Evolutionary conservation across 2,888 invertebrate genomes (phyloP).

Genomic region (Drosophila antonietae): DNA sequence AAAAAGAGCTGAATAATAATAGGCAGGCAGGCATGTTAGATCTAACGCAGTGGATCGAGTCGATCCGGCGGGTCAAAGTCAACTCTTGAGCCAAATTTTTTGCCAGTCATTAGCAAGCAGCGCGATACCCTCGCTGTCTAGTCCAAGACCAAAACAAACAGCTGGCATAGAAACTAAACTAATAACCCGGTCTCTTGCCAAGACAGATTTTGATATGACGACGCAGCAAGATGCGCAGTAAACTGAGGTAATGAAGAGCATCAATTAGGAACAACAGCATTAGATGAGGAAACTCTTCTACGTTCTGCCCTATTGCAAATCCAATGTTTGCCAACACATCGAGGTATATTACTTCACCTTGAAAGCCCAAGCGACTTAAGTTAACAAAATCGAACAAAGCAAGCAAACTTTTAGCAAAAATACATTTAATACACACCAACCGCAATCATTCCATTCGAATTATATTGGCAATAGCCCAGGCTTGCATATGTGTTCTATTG

Average conservation of each 20-base stretch:
- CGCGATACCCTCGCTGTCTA: slow-evolving; percentile 54
- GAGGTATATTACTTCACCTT: slow-evolving; percentile 18
- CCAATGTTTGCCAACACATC: slow-evolving; percentile 1
- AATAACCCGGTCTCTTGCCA: slow-evolving; percentile 17
- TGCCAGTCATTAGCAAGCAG: slow-evolving; percentile 67
- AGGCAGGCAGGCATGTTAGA: slow-evolving; percentile 15
- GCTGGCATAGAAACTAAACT: slow-evolving; percentile 34
- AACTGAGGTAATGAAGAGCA: slow-evolving; percentile 9
- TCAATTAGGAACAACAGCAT: slow-evolving; percentile 20
- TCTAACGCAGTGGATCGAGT: slow-evolving; percentile 54
- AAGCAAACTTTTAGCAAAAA: neutral
- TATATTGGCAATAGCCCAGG: neutral
- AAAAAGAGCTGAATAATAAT: slow-evolving; percentile 24
- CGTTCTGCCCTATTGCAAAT: neutral
- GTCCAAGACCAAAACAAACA: slow-evolving; percentile 43
- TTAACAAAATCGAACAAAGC: neutral
- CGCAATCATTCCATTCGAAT: neutral
- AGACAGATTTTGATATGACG: slow-evolving; percentile 8
- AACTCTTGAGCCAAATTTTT: slow-evolving; percentile 57
- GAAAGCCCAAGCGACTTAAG: neutral
- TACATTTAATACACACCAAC: too few relatives aligned
- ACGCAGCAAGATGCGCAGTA: slow-evolving; percentile 21
- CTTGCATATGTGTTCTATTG: neutral
- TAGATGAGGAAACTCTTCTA: slow-evolving; percentile 20
- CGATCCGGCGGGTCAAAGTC: slow-evolving; percentile 76